phyloP scores from a whole-genome alignment of 2,888 invertebrate species.

The Pachydiplax longipennis region DNA sequence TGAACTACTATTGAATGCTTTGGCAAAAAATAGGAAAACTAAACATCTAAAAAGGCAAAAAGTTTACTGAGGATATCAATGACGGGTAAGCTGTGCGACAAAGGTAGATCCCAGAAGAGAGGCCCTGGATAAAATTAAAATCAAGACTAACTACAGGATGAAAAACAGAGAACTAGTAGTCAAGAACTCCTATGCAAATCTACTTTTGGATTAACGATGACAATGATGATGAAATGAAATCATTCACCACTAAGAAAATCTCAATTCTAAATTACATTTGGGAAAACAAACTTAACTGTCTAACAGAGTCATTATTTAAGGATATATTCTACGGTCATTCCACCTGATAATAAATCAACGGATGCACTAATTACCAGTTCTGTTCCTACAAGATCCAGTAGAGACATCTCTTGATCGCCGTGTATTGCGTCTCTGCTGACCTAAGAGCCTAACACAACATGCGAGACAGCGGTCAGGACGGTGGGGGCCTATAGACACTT shows the following conservation, averaged over 20 bases:
- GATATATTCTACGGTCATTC: no score
- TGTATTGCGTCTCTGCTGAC: constrained; percentile 45
- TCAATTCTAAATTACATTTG: no score
- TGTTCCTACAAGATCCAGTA: constrained; percentile 53
- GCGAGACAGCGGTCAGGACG: constrained; percentile 35
- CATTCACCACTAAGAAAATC: no score
- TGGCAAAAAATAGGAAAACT: background rate
- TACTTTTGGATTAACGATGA: no score
- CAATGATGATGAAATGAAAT: no score
- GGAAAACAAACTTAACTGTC: no score
- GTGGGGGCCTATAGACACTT: constrained; percentile 12
- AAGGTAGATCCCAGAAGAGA: background rate
- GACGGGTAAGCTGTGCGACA: background rate
- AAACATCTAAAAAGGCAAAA: background rate
- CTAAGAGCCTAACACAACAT: constrained; percentile 15
- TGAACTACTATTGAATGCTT: background rate
- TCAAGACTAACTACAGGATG: no score
- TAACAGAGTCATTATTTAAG: no score
- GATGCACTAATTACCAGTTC: constrained; percentile 51
- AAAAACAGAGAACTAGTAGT: no score
- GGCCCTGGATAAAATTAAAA: no score
- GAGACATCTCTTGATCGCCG: constrained; percentile 52
- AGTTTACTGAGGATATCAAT: background rate
- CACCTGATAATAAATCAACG: no score
- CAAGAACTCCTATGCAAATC: no score